Percentiles rank a stretch among this genome's conserved stretches.
These are phyloP conservation scores for Ectobius pallidus DNA, from an alignment of 2,888 invertebrate species.

Conservation along the genomic window DNA sequence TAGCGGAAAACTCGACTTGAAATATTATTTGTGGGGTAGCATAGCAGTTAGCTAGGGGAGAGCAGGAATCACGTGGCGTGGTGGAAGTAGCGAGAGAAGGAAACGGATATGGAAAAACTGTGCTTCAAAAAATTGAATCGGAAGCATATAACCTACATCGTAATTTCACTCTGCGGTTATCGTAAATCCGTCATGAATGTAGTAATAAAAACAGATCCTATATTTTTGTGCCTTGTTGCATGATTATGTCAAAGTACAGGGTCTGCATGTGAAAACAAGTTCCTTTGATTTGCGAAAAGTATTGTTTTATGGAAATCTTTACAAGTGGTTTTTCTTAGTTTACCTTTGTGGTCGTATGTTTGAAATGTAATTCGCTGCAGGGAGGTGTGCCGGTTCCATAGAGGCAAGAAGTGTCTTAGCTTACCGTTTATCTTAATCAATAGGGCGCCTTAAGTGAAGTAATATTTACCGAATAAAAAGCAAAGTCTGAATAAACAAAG, in stretches of 20 bases:
- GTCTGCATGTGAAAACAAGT: too few species aligned
- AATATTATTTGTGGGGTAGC: slow-evolving; percentile 11
- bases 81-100: slow-evolving; percentile 2
- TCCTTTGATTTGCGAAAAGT: too few species aligned
- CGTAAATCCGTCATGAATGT: background rate
- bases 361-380: too few species aligned
- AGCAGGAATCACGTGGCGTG: background rate
- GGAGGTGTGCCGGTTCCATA: too few species aligned
- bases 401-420: too few species aligned
- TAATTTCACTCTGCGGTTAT: background rate
- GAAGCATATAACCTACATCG: background rate
- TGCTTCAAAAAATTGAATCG: background rate
- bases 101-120: slow-evolving; percentile 15
- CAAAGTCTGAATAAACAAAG: too few species aligned
- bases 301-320: too few species aligned
- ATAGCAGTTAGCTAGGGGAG: background rate
- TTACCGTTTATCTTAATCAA: too few species aligned
- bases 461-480: too few species aligned
- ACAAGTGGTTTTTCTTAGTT: too few species aligned
- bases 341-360: too few species aligned
- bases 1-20: slow-evolving; percentile 24
- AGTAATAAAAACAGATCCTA: background rate
- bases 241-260: background rate
- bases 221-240: background rate
- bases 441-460: too few species aligned